A percentile compares a stretch with the other conserved stretches of the same genome.
These are phyloP conservation scores for Pristionchus maxplancki DNA, from an alignment of 2,888 invertebrate genomes.

Conservation along the genomic window DNA sequence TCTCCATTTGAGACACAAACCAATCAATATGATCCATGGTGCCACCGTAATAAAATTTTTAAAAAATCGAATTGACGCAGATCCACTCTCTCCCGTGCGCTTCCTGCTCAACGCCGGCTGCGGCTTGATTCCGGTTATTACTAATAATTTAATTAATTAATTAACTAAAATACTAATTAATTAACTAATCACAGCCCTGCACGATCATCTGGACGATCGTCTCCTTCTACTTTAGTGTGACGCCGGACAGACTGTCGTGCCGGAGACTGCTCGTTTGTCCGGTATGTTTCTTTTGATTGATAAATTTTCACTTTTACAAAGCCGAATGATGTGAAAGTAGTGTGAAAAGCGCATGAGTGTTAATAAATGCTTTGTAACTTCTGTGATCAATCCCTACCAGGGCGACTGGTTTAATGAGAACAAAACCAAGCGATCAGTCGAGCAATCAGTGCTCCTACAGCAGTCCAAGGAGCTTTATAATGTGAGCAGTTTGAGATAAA, in stretches of 20 bases:
- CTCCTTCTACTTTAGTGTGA: conserved; percentile 24
- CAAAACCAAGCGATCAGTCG: background rate
- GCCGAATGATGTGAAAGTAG: background rate
- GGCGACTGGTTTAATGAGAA: conserved; percentile 30
- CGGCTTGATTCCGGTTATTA: background rate
- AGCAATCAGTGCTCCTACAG: background rate
- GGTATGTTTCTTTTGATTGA: too few relatives aligned
- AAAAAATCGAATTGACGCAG: background rate
- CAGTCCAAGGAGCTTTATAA: background rate
- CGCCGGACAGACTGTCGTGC: background rate
- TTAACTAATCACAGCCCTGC: conserved; percentile 10
- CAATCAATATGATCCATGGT: too few relatives aligned
- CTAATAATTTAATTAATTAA: background rate
- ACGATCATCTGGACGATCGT: conserved; percentile 12
- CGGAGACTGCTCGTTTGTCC: background rate
- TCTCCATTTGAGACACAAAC: too few relatives aligned
- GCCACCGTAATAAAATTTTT: too few relatives aligned
- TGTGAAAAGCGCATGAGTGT: too few relatives aligned
- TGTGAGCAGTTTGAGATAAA: background rate
- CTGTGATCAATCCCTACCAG: background rate
- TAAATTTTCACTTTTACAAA: too few relatives aligned
- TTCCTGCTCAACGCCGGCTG: conserved; percentile 18
- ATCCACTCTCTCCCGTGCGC: conserved; percentile 16
- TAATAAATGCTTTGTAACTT: too few relatives aligned
- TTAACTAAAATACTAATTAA: background rate